Percentiles rank a stretch among this genome's conserved stretches.
Conservation (phyloP, 1,140 invertebrate genomes). For the Apocrypta bakeri region DNA sequence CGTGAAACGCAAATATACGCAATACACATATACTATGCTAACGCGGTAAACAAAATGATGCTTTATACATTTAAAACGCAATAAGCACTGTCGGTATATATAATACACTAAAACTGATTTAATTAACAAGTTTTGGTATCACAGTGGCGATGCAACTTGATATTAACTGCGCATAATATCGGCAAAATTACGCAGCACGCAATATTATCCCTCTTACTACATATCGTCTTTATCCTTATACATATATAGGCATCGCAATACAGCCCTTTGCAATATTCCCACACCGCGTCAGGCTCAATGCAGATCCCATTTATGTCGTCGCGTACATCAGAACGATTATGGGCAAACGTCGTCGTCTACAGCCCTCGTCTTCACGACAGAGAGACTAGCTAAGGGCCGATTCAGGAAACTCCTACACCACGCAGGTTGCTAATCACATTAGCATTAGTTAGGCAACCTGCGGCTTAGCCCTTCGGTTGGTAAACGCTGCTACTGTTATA, state of each 20-base stretch:
- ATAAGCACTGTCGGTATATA: neutral
- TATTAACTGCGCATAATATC: neutral
- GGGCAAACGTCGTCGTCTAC: neutral
- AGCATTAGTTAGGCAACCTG: constrained; percentile 35
- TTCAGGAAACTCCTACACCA: neutral
- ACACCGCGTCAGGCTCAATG: neutral
- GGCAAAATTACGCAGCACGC: neutral
- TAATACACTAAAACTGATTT: neutral
- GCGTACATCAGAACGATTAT: constrained; percentile 29
- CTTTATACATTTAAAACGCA: no score
- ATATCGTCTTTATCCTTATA: neutral
- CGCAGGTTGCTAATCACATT: constrained; percentile 42
- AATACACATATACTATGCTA: no score
- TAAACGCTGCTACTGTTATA: neutral
- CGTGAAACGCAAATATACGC: no score
- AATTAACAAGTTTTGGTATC: neutral
- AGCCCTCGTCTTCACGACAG: neutral
- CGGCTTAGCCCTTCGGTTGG: constrained; percentile 27
- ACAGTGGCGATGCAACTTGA: neutral
- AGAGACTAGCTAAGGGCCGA: neutral
- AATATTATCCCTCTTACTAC: neutral
- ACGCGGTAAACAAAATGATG: no score
- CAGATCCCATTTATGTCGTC: neutral
- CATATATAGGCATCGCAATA: neutral
- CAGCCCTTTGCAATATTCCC: neutral